Evolutionary conservation across 1,140 invertebrate species (phyloP), one percentile per base, ranked within the genome.

Genomic region (Eciton burchellii): DNA sequence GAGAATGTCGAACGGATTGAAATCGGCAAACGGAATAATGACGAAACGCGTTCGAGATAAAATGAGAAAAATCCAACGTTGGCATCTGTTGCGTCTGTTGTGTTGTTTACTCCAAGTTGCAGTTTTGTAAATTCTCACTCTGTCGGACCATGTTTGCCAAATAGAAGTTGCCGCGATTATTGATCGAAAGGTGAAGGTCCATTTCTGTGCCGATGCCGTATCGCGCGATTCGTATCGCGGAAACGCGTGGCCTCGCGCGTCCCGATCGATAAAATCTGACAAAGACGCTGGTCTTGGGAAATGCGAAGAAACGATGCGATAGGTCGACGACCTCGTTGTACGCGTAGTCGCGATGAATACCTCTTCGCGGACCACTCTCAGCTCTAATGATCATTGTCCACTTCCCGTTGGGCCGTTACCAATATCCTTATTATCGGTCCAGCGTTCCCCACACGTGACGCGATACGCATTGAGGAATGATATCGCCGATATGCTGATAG

Each of bases 401-500:
- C 84, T 90, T 90, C 85, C 89, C 84, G 88, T 86, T 79, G 63
- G 72, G 74, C 63, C 49, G 62, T 35, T 89, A 85, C 77, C 89
- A 90, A 90, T 90, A 90, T 89, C 89, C 89, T 90, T 90, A 90
- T 90, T 90, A 90, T 85, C 81, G 86, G 73, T 83, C 83, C 71
- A 71, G 81, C 77, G 73, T 84, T 71, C 57, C 59, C 66, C 62
- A 85, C 72, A 62, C 84, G 52, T 84, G 63, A 72, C 60, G 73
- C 54, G 60, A 57, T 59, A 82, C 57, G 59, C 65, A 11, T 83
- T 56, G 26, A 16, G 68, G 24, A 62, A 83, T 35, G 59, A 76
- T 76, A 73, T 74, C 19, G 29, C 43, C 26, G n/a, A n/a, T n/a
- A n/a, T 21, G 21, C 16, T 62, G 24, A 45, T 70, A 54, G 54